These are phyloP conservation scores for Carettochelys insculpta DNA, from an alignment of 2,113 vertebrate genomes.

Conservation along the genomic window DNA sequence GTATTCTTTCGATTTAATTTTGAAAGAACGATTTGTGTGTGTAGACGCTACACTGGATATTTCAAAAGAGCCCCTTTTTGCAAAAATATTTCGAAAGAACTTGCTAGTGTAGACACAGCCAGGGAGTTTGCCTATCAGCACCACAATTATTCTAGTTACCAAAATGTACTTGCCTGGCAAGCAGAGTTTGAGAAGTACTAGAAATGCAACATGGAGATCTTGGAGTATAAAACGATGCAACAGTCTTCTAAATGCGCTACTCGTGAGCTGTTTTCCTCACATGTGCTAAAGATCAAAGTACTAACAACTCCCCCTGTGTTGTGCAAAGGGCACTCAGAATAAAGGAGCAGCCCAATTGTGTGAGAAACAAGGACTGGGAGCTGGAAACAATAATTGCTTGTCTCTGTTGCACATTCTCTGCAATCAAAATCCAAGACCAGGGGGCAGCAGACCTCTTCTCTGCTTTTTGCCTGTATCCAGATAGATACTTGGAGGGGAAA, in stretches of 20 bases:
- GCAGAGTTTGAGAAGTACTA: background rate
- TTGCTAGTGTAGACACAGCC: too few relatives aligned
- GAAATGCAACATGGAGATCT: background rate
- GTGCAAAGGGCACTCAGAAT: background rate
- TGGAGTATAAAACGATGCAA: background rate
- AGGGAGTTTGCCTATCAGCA: background rate
- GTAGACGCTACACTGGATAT: too few relatives aligned
- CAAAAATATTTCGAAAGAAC: too few relatives aligned
- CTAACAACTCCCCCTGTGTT: fast-evolving
- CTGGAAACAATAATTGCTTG: background rate
- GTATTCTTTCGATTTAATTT: too few relatives aligned
- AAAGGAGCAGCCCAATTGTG: fast-evolving
- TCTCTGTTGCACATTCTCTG: background rate
- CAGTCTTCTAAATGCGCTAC: background rate
- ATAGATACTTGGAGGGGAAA: background rate
- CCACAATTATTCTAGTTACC: background rate
- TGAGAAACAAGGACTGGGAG: background rate
- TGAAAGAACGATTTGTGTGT: too few relatives aligned
- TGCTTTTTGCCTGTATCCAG: background rate
- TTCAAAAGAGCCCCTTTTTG: too few relatives aligned
- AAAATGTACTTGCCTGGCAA: background rate
- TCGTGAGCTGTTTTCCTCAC: fast-evolving
- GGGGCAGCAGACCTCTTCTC: background rate
- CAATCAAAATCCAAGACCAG: background rate
- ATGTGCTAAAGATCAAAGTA: background rate